A percentile compares a stretch with the other conserved stretches of the same genome.
phyloP scores from a whole-genome alignment of 1,140 invertebrate species.

The Calycopis cecrops region DNA sequence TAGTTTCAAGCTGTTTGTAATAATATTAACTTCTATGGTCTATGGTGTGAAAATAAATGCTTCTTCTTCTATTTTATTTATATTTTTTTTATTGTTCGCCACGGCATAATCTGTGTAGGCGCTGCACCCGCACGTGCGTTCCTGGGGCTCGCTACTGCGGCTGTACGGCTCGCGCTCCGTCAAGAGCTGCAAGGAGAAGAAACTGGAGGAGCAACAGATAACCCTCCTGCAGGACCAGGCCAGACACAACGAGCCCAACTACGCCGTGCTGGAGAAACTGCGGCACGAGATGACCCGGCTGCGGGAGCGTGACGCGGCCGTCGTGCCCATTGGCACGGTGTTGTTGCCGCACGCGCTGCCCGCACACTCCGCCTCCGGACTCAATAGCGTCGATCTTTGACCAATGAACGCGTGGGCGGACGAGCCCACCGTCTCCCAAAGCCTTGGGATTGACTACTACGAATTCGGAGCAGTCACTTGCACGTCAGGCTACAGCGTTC shows the following conservation, averaged over 20 bases:
- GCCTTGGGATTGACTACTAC: too few relatives aligned
- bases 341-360: slow-evolving; percentile 81
- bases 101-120: slow-evolving; percentile 60
- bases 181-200: slow-evolving; percentile 95
- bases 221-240: slow-evolving; percentile 93
- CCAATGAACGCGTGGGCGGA: not conserved
- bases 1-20: too few relatives aligned
- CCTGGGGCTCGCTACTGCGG: slow-evolving; percentile 95
- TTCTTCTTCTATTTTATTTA: too few relatives aligned
- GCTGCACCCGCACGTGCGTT: slow-evolving; percentile 93
- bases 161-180: slow-evolving; percentile 95
- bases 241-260: slow-evolving; percentile 93
- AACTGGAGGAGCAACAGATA: slow-evolving; percentile 95
- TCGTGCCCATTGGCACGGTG: slow-evolving; percentile 85
- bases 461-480: too few relatives aligned
- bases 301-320: slow-evolving; percentile 78
- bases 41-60: too few relatives aligned
- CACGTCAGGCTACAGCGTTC: too few relatives aligned
- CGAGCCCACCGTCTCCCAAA: too few relatives aligned
- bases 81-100: too few relatives aligned
- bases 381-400: slow-evolving; percentile 84
- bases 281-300: slow-evolving; percentile 92
- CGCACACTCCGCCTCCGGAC: slow-evolving; percentile 56
- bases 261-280: slow-evolving; percentile 94
- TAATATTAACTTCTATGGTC: too few relatives aligned